Evolutionary conservation across 2,113 vertebrate species (phyloP).

Genomic region (Lasiurus borealis): DNA sequence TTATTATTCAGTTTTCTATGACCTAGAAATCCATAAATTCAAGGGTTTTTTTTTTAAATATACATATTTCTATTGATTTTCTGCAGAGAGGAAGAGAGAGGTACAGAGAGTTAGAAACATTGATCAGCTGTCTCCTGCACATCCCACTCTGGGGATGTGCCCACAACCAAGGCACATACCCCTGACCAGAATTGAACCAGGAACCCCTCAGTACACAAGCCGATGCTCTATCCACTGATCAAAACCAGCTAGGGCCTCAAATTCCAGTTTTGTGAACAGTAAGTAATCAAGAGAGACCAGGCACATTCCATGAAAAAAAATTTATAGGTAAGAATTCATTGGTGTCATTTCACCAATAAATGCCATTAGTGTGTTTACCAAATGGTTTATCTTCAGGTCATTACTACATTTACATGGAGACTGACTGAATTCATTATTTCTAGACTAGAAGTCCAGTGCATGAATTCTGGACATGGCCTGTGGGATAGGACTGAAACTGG

Average conservation of each 20-base stretch:
- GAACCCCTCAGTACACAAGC: too few relatives aligned
- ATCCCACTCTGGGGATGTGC: too few relatives aligned
- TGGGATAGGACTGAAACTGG: too few relatives aligned
- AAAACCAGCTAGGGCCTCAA: background rate
- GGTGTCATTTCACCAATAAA: background rate
- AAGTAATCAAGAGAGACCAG: background rate
- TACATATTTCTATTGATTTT: too few relatives aligned
- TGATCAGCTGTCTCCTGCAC: too few relatives aligned
- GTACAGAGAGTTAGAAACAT: too few relatives aligned
- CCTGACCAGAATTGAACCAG: too few relatives aligned
- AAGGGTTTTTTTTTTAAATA: background rate
- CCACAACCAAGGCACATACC: too few relatives aligned
- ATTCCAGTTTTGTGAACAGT: background rate
- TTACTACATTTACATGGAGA: background rate
- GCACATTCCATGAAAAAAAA: background rate
- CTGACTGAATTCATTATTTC: constrained; percentile 5
- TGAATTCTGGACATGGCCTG: too few relatives aligned
- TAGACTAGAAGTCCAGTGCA: background rate
- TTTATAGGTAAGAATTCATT: background rate
- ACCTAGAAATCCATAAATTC: background rate
- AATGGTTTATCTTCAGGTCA: background rate
- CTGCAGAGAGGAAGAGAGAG: too few relatives aligned
- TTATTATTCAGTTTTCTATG: background rate
- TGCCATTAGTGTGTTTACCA: background rate
- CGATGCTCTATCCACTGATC: too few relatives aligned